Conservation (phyloP, 2,888 invertebrate species). For the Mamestra brassicae region DNA sequence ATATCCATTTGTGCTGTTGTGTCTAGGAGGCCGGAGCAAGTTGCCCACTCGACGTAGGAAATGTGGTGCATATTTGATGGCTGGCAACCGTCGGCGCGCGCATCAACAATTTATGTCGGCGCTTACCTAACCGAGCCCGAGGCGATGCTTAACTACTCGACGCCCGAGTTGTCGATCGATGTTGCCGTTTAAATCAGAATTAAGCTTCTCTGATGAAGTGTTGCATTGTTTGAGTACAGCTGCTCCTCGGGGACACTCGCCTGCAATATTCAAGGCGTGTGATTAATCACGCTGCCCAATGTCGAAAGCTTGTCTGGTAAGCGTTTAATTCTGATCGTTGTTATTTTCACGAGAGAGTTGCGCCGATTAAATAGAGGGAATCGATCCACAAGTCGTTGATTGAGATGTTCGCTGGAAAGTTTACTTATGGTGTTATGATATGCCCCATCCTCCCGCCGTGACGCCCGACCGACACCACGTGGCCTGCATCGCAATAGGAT, state of each 20-base stretch:
- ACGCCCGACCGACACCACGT: conserved; percentile 42
- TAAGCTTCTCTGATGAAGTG: conserved; percentile 73
- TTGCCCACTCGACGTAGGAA: conserved; percentile 74
- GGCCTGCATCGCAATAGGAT: conserved; percentile 56
- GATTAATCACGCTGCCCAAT: conserved; percentile 64
- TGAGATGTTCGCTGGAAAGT: conserved; percentile 53
- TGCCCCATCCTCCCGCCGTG: conserved; percentile 35
- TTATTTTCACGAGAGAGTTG: conserved; percentile 61
- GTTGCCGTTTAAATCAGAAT: conserved; percentile 77
- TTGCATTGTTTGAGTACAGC: conserved; percentile 71
- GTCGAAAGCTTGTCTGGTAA: conserved; percentile 63
- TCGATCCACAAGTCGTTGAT: conserved; percentile 47
- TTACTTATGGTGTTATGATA: conserved; percentile 59
- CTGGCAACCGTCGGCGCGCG: conserved; percentile 73
- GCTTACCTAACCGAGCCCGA: conserved; percentile 80
- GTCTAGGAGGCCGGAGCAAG: conserved; percentile 66
- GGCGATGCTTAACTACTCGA: conserved; percentile 75
- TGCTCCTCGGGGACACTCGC: conserved; percentile 63
- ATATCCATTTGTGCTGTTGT: conserved; percentile 76
- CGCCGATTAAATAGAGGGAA: conserved; percentile 59
- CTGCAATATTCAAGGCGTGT: conserved; percentile 65
- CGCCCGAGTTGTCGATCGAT: conserved; percentile 76
- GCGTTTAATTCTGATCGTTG: conserved; percentile 67
- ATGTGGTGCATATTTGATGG: conserved; percentile 86
- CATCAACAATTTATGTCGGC: conserved; percentile 81